Evolutionary conservation across 2,888 invertebrate genomes (phyloP).

Genomic region (Lutraria lutraria): DNA sequence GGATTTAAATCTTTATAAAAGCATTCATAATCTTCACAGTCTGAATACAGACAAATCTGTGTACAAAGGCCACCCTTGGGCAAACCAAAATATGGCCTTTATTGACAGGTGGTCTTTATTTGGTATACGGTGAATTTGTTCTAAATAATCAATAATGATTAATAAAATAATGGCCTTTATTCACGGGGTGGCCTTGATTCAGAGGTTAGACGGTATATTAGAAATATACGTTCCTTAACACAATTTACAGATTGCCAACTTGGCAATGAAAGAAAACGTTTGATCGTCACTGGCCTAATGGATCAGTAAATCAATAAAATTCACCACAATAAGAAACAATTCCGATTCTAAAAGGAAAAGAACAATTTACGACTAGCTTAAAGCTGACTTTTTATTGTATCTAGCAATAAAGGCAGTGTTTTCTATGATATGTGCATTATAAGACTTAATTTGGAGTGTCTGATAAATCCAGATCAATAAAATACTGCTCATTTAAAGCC

Average conservation of each 20-base stretch:
- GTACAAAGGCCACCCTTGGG: no score
- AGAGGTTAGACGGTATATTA: no score
- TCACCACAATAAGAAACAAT: background rate
- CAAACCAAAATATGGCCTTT: no score
- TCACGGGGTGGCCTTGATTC: no score
- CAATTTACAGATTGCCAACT: background rate
- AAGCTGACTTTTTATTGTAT: constrained; percentile 16
- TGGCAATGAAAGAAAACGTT: background rate
- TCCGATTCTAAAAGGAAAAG: background rate
- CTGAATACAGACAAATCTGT: no score
- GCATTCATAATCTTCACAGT: background rate
- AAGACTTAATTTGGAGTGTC: constrained; percentile 2
- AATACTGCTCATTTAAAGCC: constrained; percentile 5
- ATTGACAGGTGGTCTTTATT: no score
- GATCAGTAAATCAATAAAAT: background rate
- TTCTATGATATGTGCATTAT: constrained; percentile 19
- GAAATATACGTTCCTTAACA: background rate
- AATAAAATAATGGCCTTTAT: no score
- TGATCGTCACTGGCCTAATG: background rate
- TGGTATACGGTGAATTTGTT: no score
- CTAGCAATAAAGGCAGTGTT: constrained; percentile 10
- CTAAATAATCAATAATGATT: no score
- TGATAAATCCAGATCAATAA: constrained; percentile 2
- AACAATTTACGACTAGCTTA: background rate
- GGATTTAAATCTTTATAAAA: background rate